A percentile compares a stretch with the other conserved stretches of the same genome.
These are phyloP conservation scores for Argyrosomus regius DNA, from an alignment of 2,797 vertebrate genomes.

Conservation along the genomic window DNA sequence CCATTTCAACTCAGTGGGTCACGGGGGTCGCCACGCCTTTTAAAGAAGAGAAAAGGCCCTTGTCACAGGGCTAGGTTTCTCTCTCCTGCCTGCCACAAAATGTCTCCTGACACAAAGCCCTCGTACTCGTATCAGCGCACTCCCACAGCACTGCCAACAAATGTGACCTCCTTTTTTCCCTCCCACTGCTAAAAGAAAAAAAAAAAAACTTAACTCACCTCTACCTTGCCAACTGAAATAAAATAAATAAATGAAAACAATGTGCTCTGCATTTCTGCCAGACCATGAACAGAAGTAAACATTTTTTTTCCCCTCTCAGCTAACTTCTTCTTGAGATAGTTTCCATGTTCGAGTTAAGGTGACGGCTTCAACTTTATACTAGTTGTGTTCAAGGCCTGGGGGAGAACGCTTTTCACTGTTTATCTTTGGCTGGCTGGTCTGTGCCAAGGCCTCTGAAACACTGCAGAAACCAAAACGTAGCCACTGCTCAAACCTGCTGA, in stretches of 20 bases:
- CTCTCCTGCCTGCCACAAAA: slow-evolving; percentile 73
- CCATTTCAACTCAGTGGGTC: slow-evolving; percentile 81
- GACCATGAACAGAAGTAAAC: slow-evolving; percentile 56
- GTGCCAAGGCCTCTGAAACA: slow-evolving; percentile 63
- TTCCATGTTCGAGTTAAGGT: slow-evolving; percentile 71
- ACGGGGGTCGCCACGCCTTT: slow-evolving; percentile 74
- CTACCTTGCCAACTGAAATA: slow-evolving; percentile 65
- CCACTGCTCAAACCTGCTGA: slow-evolving; percentile 32
- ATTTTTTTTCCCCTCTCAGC: slow-evolving; percentile 26
- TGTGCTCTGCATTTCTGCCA: slow-evolving; percentile 65
- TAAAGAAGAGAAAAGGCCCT: slow-evolving; percentile 75
- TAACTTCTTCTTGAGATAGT: slow-evolving; percentile 67
- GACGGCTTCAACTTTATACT: slow-evolving; percentile 75
- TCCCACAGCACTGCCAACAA: slow-evolving; percentile 68
- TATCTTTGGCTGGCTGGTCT: slow-evolving; percentile 72
- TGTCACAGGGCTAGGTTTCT: slow-evolving; percentile 68
- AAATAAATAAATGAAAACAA: slow-evolving; percentile 75
- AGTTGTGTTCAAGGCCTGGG: slow-evolving; percentile 68
- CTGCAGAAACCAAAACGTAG: slow-evolving; percentile 44
- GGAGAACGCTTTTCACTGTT: slow-evolving; percentile 69
- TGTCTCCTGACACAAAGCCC: slow-evolving; percentile 78
- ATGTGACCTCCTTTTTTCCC: slow-evolving; percentile 72
- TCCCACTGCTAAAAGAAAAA: slow-evolving; percentile 65
- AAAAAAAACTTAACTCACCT: slow-evolving; percentile 62
- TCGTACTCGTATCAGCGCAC: slow-evolving; percentile 60